These are phyloP conservation scores for Macrophya annulata DNA, from an alignment of 2,888 invertebrate species.

Conservation along the genomic window DNA sequence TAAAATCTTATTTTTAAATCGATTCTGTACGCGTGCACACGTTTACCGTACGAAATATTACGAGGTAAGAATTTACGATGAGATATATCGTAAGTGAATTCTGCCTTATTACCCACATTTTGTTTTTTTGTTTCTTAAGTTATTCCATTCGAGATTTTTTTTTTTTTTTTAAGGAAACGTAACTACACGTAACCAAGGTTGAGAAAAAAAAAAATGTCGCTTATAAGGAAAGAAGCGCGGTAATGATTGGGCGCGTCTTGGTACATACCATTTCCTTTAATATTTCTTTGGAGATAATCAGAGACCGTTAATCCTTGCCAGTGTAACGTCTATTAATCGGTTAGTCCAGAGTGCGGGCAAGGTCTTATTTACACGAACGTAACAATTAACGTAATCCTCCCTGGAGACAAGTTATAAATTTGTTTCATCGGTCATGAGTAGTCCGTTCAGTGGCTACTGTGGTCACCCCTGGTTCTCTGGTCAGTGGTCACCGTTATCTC, in stretches of 20 bases:
- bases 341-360: background rate
- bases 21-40: background rate
- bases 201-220: background rate
- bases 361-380: conserved; percentile 54
- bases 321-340: conserved; percentile 31
- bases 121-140: background rate
- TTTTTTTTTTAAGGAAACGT: background rate
- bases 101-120: background rate
- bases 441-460: conserved; percentile 19
- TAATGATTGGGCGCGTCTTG: background rate
- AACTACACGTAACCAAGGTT: background rate
- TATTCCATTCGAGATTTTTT: background rate
- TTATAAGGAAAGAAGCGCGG: background rate
- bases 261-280: background rate
- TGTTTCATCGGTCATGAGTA: conserved; percentile 52
- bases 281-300: conserved; percentile 46
- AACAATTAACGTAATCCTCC: conserved; percentile 53
- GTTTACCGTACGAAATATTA: background rate
- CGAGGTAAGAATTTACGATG: background rate
- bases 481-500: conserved; percentile 54
- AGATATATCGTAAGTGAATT: background rate
- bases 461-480: background rate
- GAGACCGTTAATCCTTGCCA: conserved; percentile 7
- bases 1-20: background rate
- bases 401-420: conserved; percentile 54